Conservation (phyloP, 2,113 vertebrate genomes). For the Puffinus mauretanicus region DNA sequence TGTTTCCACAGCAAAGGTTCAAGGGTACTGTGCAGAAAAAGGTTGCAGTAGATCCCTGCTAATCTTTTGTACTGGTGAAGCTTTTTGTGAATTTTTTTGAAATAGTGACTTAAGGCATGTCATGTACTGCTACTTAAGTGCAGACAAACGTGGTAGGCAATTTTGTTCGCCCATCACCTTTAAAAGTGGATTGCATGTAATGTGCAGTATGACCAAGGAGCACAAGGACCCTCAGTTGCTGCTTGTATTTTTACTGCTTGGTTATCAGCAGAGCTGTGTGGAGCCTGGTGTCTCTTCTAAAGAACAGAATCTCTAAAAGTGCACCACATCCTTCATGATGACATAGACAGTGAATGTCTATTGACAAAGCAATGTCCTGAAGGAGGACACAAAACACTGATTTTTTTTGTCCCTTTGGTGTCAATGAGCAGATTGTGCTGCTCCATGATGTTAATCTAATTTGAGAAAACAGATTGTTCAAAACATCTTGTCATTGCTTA, state of each 20-base stretch:
- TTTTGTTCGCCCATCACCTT: neutral
- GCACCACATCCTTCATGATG: neutral
- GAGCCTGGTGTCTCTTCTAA: neutral
- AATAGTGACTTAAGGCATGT: neutral
- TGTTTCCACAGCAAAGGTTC: neutral
- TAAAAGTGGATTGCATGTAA: neutral
- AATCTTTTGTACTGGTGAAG: neutral
- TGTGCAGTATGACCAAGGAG: neutral
- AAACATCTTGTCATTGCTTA: constrained; percentile 35
- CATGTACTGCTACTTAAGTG: neutral
- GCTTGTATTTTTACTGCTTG: neutral
- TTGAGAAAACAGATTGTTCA: constrained; percentile 57
- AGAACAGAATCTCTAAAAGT: neutral
- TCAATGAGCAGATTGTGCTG: constrained; percentile 36
- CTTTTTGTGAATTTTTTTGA: neutral
- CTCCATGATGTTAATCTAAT: constrained; percentile 29
- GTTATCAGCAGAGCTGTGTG: neutral
- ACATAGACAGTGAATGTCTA: neutral
- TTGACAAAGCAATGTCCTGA: neutral
- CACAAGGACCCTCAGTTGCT: neutral
- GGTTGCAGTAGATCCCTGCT: neutral
- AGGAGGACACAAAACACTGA: neutral
- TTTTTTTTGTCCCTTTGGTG: neutral
- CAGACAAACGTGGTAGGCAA: neutral
- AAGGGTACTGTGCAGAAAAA: neutral